These are phyloP conservation scores for Leucozona laternaria DNA, from an alignment of 2,888 invertebrate genomes.

Conservation along the genomic window DNA sequence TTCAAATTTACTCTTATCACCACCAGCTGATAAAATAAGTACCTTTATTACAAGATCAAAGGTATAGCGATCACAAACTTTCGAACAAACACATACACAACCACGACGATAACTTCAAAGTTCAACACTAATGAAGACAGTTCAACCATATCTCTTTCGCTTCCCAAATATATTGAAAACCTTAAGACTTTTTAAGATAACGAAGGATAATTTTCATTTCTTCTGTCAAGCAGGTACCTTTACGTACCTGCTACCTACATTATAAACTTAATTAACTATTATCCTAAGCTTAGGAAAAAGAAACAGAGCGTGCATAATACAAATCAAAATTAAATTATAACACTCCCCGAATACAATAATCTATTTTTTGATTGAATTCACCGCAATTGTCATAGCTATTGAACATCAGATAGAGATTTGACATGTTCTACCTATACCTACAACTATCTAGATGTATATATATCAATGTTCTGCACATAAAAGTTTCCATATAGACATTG, in stretches of 20 bases:
- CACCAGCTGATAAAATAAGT: too few relatives aligned
- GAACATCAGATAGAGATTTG: constrained; percentile 28
- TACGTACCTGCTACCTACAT: background rate
- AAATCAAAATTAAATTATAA: constrained; percentile 57
- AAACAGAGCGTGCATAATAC: constrained; percentile 11
- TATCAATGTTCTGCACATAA: background rate
- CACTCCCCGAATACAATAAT: constrained; percentile 57
- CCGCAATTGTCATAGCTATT: constrained; percentile 47
- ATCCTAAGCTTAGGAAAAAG: background rate
- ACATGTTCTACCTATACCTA: background rate
- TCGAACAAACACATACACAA: too few relatives aligned
- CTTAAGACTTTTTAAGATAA: background rate
- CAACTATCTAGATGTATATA: background rate
- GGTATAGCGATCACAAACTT: too few relatives aligned
- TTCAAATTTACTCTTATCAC: too few relatives aligned
- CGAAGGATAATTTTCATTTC: background rate
- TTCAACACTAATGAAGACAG: too few relatives aligned
- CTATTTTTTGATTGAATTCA: constrained; percentile 62
- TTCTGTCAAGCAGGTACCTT: background rate
- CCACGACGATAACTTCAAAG: too few relatives aligned
- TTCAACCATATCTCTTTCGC: too few relatives aligned
- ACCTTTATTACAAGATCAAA: too few relatives aligned
- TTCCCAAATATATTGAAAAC: background rate
- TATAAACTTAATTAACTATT: background rate
- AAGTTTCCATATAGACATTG: constrained; percentile 15